Evolutionary conservation across 2,113 vertebrate genomes (phyloP).

Genomic region (Serinus canaria): DNA sequence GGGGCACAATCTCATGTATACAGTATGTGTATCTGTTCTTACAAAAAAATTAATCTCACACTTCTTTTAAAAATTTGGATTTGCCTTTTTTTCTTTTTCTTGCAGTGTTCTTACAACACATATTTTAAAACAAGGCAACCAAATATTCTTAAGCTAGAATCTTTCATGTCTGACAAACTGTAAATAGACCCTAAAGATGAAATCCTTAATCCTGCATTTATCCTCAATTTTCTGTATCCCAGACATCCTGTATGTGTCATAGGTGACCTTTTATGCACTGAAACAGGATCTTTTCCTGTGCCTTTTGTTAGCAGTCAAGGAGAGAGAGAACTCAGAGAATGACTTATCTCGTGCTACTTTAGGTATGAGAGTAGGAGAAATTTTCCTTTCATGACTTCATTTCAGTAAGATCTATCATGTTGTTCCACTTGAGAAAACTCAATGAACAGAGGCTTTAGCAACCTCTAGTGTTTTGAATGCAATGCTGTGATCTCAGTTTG

Average conservation of each 20-base stretch:
- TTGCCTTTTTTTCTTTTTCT: background rate
- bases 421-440: background rate
- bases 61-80: background rate
- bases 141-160: background rate
- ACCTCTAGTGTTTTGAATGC: background rate
- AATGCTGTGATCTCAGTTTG: background rate
- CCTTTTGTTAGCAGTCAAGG: background rate
- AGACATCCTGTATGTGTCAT: background rate
- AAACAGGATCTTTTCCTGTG: background rate
- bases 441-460: slow-evolving; percentile 18
- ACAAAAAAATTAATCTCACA: background rate
- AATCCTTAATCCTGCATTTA: background rate
- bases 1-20: background rate
- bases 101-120: background rate
- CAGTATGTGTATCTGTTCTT: background rate
- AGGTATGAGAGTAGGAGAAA: background rate
- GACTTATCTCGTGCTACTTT: background rate
- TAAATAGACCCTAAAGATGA: background rate
- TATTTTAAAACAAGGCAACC: background rate
- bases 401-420: background rate
- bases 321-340: background rate
- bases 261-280: background rate
- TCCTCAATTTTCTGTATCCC: background rate
- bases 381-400: background rate
- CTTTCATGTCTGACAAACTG: background rate